Conservation (phyloP, 2,113 vertebrate genomes). For the Astatoreochromis straeleni region DNA sequence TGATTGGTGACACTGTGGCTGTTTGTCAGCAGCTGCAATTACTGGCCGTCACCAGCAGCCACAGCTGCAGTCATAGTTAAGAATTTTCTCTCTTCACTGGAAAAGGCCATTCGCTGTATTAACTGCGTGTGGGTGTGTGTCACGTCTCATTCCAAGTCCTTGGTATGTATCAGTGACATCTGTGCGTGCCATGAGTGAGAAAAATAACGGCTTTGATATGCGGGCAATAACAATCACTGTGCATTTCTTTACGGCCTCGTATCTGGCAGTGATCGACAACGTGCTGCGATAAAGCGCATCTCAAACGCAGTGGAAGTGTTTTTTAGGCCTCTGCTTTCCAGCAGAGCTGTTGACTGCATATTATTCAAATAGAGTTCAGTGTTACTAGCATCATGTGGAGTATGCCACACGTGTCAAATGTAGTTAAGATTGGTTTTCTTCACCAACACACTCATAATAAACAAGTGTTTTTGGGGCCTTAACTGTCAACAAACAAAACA, state of each 20-base stretch:
- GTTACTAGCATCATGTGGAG: not conserved
- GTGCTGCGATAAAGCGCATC: not conserved
- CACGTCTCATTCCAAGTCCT: not conserved
- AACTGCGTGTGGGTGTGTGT: not conserved
- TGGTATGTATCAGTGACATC: not conserved
- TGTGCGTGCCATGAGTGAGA: not conserved
- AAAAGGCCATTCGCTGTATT: not conserved
- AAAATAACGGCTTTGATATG: not conserved
- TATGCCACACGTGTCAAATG: not conserved
- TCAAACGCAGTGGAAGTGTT: not conserved
- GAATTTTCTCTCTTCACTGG: not conserved
- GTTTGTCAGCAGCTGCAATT: constrained; percentile 10
- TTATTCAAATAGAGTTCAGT: not conserved
- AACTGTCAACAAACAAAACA: not conserved
- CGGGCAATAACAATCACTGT: not conserved
- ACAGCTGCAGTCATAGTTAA: not conserved
- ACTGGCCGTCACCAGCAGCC: not conserved
- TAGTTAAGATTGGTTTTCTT: not conserved
- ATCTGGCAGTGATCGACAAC: not conserved
- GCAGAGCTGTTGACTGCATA: not conserved
- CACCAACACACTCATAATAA: not conserved
- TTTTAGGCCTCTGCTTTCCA: not conserved
- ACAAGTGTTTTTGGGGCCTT: not conserved
- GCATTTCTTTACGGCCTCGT: not conserved
- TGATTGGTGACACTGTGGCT: constrained; percentile 10